phyloP scores from a whole-genome alignment of 2,797 vertebrate species.

The Phoebastria nigripes region DNA sequence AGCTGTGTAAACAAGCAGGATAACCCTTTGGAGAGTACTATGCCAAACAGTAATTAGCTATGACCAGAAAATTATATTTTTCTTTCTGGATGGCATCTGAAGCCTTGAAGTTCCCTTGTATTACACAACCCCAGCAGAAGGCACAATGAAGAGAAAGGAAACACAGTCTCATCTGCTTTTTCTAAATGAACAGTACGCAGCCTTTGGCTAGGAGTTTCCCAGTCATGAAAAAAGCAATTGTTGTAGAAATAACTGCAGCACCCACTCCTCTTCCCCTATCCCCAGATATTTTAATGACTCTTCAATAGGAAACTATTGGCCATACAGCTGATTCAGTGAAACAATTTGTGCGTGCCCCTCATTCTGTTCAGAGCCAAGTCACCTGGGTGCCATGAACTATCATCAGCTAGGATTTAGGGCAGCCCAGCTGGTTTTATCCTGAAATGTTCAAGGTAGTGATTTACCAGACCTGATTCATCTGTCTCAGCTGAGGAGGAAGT shows the following conservation, averaged over 20 bases:
- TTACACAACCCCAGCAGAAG: background rate
- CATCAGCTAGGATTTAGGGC: background rate
- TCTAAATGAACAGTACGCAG: background rate
- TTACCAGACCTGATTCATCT: background rate
- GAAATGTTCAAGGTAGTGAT: background rate
- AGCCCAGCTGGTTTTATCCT: background rate
- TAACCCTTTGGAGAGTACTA: background rate
- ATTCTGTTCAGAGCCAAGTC: background rate
- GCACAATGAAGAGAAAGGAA: background rate
- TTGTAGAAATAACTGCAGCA: background rate
- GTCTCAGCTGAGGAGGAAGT: background rate
- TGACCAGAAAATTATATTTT: background rate
- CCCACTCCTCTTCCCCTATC: background rate
- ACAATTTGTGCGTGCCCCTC: rapidly evolving
- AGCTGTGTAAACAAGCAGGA: background rate
- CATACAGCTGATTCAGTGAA: background rate
- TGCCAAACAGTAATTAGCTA: background rate
- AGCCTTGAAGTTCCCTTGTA: background rate
- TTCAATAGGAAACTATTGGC: background rate
- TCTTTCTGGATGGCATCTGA: background rate
- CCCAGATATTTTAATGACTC: background rate
- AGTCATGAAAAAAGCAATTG: background rate
- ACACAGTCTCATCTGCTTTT: background rate
- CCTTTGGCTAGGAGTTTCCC: background rate
- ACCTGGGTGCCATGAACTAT: background rate